Percentiles rank a stretch among this genome's conserved stretches.
phyloP scores from a whole-genome alignment of 2,113 vertebrate genomes.

The Perccottus glenii region DNA sequence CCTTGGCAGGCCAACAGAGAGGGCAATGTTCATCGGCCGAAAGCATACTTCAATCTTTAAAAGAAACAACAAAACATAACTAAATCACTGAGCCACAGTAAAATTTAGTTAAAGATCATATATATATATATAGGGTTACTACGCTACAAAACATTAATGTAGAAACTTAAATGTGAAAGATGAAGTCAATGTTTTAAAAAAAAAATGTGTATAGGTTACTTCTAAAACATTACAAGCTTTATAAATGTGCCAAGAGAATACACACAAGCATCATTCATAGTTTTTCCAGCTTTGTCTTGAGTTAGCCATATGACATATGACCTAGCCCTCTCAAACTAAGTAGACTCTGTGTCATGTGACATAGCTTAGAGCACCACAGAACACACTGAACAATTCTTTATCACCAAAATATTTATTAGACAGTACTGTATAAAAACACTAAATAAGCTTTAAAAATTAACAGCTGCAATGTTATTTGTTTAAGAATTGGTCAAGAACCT shows the following conservation, averaged over 20 bases:
- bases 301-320: slow-evolving; percentile 41
- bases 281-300: slow-evolving; percentile 12
- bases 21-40: too few relatives aligned
- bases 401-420: too few relatives aligned
- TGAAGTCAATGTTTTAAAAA: too few relatives aligned
- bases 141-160: neutral
- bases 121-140: slow-evolving; percentile 17
- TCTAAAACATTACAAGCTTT: slow-evolving; percentile 17
- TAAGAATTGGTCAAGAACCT: neutral
- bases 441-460: neutral
- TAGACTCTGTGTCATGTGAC: slow-evolving; percentile 58
- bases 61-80: slow-evolving; percentile 5
- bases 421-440: too few relatives aligned
- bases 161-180: neutral
- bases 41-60: neutral
- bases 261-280: slow-evolving; percentile 55
- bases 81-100: slow-evolving; percentile 2
- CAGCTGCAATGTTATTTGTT: neutral
- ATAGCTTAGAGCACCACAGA: slow-evolving; percentile 19
- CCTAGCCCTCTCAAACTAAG: slow-evolving; percentile 6
- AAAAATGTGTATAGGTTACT: too few relatives aligned
- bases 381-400: slow-evolving; percentile 12
- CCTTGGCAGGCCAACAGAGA: too few relatives aligned
- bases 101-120: slow-evolving; percentile 28
- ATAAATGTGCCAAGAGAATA: neutral